phyloP scores from a whole-genome alignment of 2,797 vertebrate species.

The Rhynchotus rufescens region DNA sequence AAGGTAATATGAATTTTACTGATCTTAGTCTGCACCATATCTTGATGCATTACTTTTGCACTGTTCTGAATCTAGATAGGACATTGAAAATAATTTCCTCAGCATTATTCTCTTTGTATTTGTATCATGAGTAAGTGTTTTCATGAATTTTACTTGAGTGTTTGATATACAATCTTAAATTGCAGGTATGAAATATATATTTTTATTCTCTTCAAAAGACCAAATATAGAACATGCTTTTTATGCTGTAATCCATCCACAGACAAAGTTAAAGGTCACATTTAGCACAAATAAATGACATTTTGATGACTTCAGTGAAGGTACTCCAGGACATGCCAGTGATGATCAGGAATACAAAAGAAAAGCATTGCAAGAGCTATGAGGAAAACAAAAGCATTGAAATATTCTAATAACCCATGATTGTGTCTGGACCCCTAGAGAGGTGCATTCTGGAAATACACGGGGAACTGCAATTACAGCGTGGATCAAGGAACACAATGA shows the following conservation, averaged over 20 bases:
- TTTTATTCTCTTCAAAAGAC: neutral
- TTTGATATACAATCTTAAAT: neutral
- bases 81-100: neutral
- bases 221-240: neutral
- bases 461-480: slow-evolving; percentile 44
- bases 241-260: neutral
- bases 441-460: slow-evolving; percentile 34
- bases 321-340: neutral
- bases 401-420: slow-evolving; percentile 36
- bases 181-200: neutral
- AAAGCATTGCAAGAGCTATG: neutral
- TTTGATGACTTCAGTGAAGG: neutral
- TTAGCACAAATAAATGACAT: neutral
- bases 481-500: slow-evolving; percentile 51
- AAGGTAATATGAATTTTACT: neutral
- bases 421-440: slow-evolving; percentile 11
- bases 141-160: neutral
- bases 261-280: neutral
- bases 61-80: neutral
- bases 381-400: slow-evolving; percentile 42
- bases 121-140: neutral
- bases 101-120: neutral
- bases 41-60: neutral
- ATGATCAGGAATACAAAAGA: slow-evolving; percentile 2
- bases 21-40: neutral